Evolutionary conservation across 1,140 invertebrate species (phyloP), one percentile per base, ranked within the genome.

Genomic region (Macrocentrus cingulum): DNA sequence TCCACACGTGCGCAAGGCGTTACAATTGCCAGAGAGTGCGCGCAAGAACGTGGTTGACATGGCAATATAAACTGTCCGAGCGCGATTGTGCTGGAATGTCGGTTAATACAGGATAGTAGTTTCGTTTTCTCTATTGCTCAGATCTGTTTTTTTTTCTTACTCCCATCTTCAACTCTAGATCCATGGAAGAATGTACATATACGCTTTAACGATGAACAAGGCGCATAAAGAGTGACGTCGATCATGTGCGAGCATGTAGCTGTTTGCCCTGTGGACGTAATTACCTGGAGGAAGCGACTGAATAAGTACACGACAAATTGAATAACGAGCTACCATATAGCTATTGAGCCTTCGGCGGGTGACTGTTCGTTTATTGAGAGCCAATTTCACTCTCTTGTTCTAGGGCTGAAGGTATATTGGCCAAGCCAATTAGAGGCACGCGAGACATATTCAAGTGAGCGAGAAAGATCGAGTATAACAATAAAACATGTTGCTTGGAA

Each of bases 261-360:
- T 20, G 36, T 50, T 57, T 57, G 34, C 55, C 55, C 55, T 50
- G 46, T 50, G 55, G 46, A 41, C 46, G 55, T 57, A 57, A 57
- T 57, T 57, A 57, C 46, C 55, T 16, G 34, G 25, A 25, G 22
- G 44, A 48, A 46, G 32, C 44, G 44, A 56, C 25, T 49, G 23
- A 48, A 36, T 46, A 48, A 49, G 37, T 37, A 16, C 45, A 41
- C 19, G 46, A 57, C 55, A 57, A 57, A 57, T 57, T 57, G 55
- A 57, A 57, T 57, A 57, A 57, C 34, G 36, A 57, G 55, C 29
- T 56, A 46, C 34, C 25, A 29, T 29, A 45, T 45, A 45, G 7
- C 16, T 56, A 25, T 13, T 46, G 36, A 49, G 18, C 29, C 45
- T 25, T 36, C 15, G 39, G 32, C 36, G 36, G 20, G 50, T 37